Percentiles rank a stretch among this genome's conserved stretches.
Evolutionary conservation across 2,797 vertebrate genomes (phyloP).

Genomic region (Diplodus puntazzo): DNA sequence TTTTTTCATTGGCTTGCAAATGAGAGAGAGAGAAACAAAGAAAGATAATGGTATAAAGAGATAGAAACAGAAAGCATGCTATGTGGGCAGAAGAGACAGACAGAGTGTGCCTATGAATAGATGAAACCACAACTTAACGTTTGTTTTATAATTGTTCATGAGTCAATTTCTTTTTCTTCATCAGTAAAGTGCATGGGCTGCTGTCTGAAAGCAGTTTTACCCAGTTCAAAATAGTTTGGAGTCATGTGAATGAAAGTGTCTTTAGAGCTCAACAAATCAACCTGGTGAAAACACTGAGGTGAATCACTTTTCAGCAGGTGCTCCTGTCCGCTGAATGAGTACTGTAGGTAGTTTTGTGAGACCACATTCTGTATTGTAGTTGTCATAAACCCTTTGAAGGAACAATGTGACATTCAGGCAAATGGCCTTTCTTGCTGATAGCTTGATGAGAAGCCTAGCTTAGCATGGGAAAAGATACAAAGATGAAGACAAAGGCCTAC

Average conservation of each 20-base stretch:
- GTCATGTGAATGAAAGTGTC: background rate
- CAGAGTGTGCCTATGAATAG: background rate
- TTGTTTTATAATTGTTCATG: background rate
- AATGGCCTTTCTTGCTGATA: background rate
- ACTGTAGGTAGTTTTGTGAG: background rate
- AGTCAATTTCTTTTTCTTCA: background rate
- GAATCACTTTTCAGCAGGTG: background rate
- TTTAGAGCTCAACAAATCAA: background rate
- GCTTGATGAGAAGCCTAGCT: too few species aligned
- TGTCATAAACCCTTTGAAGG: background rate
- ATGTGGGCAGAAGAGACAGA: background rate
- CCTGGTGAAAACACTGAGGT: background rate
- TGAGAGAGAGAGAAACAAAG: background rate
- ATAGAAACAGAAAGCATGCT: background rate
- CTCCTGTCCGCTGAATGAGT: background rate
- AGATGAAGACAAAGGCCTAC: too few species aligned
- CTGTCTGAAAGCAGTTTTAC: background rate
- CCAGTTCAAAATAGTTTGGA: background rate
- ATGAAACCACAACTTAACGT: background rate
- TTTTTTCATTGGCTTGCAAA: background rate
- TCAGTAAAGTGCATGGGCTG: background rate
- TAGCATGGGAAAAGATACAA: too few species aligned
- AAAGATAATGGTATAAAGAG: background rate
- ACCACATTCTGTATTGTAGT: background rate
- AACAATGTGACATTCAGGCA: background rate